Conservation (phyloP, 1,140 invertebrate genomes). For the Gryllus bimaculatus region DNA sequence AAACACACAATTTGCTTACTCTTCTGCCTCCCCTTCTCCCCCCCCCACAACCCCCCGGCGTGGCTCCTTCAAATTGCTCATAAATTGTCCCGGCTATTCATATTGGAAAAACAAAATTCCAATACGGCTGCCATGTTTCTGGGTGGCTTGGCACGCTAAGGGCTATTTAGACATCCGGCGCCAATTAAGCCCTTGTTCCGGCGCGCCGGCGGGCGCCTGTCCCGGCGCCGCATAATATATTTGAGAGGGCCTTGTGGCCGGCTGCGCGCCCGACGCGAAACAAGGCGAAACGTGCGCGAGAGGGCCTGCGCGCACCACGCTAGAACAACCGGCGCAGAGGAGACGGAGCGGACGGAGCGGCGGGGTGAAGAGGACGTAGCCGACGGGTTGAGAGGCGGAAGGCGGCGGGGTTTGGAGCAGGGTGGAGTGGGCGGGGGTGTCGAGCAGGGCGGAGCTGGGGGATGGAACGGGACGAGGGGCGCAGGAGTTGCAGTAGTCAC, state of each 20-base stretch:
- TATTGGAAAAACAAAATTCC: background rate
- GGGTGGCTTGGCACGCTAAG: background rate
- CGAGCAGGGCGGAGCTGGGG: no score
- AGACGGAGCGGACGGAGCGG: no score
- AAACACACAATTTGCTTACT: slow-evolving; percentile 1
- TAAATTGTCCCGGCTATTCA: background rate
- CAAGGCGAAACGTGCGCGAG: no score
- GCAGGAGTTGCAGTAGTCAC: no score
- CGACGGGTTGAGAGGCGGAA: no score
- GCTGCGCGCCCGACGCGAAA: no score
- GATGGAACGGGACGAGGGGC: no score
- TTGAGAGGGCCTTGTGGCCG: background rate
- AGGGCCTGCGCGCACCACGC: background rate
- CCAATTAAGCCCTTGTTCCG: background rate
- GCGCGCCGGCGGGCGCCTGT: no score
- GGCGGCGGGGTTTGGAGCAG: no score
- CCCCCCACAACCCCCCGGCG: no score
- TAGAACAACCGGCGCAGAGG: background rate
- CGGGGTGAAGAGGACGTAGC: background rate
- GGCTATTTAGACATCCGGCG: background rate
- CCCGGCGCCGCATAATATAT: background rate
- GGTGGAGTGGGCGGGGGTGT: no score
- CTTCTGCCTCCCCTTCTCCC: background rate
- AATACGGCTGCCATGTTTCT: background rate
- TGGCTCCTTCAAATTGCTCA: background rate